A percentile compares a stretch with the other conserved stretches of the same genome.
Evolutionary conservation across 2,888 invertebrate species (phyloP).

Genomic region (Hyles lineata): DNA sequence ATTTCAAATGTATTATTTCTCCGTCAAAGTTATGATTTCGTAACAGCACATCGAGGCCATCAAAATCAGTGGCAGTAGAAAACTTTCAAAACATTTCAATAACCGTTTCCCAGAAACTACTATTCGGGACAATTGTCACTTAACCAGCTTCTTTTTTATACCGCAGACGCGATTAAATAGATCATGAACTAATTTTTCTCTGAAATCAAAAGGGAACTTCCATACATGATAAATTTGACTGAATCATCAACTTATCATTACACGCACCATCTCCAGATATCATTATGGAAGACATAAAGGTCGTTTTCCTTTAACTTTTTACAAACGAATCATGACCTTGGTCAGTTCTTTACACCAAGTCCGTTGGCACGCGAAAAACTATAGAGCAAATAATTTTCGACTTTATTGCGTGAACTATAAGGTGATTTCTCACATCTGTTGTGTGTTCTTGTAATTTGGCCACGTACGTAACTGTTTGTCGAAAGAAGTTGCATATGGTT

Average conservation of each 20-base stretch:
- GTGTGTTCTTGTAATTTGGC: conserved; percentile 30
- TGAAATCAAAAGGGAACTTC: conserved; percentile 23
- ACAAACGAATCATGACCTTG: conserved; percentile 8
- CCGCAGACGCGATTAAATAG: not conserved
- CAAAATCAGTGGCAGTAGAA: not conserved
- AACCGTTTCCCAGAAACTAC: not conserved
- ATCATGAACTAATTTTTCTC: conserved; percentile 18
- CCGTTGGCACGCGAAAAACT: not conserved
- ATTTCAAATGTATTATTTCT: not conserved
- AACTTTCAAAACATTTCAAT: not conserved
- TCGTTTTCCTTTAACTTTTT: conserved; percentile 21
- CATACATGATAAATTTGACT: conserved; percentile 8
- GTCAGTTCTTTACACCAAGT: not conserved
- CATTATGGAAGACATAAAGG: conserved; percentile 8
- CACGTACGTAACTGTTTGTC: conserved; percentile 47
- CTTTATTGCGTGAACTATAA: conserved; percentile 12
- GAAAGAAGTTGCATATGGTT: conserved; percentile 40
- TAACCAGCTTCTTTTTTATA: not conserved
- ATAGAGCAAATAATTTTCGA: conserved; percentile 6
- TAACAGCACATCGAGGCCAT: not conserved
- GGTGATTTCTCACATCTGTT: not conserved
- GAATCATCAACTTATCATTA: conserved; percentile 2
- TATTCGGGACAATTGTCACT: not conserved
- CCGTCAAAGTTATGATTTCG: not conserved
- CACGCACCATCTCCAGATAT: not conserved